Base-by-base conservation (phyloP, 2,888 invertebrate genomes). In the Calliopum simillimum region DNA sequence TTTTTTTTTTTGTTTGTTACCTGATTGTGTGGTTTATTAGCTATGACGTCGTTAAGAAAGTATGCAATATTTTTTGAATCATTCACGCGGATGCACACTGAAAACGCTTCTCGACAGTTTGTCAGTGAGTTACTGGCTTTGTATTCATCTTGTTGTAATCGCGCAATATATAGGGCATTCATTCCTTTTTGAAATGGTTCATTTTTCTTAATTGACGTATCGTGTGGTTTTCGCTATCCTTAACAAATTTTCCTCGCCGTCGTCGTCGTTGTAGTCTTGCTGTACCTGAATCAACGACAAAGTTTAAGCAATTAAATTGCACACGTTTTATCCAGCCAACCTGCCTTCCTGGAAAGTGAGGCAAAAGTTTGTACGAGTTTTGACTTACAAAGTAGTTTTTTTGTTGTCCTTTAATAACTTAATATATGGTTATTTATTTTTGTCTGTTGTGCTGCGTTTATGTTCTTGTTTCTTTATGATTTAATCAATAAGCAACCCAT, bases 341-440 rank as follows among this genome's bases (percentile, higher is more conserved):
- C 43, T 6, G 33, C 33, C 8, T 6, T 5, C 33, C 8, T 4
- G 12, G 19, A 61, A 61, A 44, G 21, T 56, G 13, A 23, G 19
- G 55, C 11, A 23, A 25, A 33, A 33, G 8, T 61, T 61, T 61
- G 61, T 46, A 46, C 21, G 8, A 61, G 13, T 11, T 44, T 43
- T 61, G 46, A 13, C 43, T 59, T 59, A 8, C 33, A 33, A 33
- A 33, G 33, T 6, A 6, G 8, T 33, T 33, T 33, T 61, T 21
- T 59, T 33, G 16, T 19, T 46, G 44, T 44, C n/a, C 21, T 13
- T 5, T 44, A 6, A 33, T 55, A 49, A 49, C 68, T 16, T 41
- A 16, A 58, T 66, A 73, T 73, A 69, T 74, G 73, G 74, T 76
- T 70, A 73, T 51, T 44, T 12, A 13, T 47, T 43, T 51, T 21